phyloP scores from a whole-genome alignment of 2,797 vertebrate species.

The Coregonus suidteri region DNA sequence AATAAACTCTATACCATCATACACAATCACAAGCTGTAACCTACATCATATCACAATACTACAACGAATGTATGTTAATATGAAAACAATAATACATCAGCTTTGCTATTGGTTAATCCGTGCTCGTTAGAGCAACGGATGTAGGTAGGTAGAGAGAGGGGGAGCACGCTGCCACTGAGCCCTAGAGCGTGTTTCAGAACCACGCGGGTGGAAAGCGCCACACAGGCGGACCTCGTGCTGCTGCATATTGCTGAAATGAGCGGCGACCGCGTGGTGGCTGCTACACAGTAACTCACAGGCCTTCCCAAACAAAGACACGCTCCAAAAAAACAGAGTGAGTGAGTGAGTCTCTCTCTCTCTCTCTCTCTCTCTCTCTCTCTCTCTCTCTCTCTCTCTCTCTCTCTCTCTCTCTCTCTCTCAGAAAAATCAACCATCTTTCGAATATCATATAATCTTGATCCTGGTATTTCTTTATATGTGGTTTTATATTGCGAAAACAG shows the following conservation, averaged over 20 bases:
- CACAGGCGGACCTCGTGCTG: slow-evolving; percentile 68
- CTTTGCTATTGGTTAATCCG: not conserved
- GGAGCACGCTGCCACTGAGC: slow-evolving; percentile 9
- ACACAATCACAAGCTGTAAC: not conserved
- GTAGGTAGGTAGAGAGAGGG: slow-evolving; percentile 8
- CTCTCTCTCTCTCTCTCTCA: not conserved
- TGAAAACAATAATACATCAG: not conserved
- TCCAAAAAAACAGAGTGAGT: too few relatives aligned
- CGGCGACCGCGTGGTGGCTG: slow-evolving; percentile 15
- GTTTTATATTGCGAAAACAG: too few relatives aligned
- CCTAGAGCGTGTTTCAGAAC: slow-evolving; percentile 74
- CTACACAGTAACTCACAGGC: not conserved
- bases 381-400: not conserved
- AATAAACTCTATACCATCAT: not conserved
- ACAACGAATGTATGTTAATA: not conserved
- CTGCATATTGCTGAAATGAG: slow-evolving; percentile 49
- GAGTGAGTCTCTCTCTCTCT: too few relatives aligned
- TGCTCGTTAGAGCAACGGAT: not conserved
- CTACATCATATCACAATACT: not conserved
- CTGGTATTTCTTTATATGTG: too few relatives aligned
- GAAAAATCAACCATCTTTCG: too few relatives aligned
- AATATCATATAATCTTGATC: too few relatives aligned
- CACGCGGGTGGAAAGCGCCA: slow-evolving; percentile 77
- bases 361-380: too few relatives aligned
- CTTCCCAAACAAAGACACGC: slow-evolving; percentile 1